Conservation (phyloP, 2,888 invertebrate species). For the Acrobasis consociella region DNA sequence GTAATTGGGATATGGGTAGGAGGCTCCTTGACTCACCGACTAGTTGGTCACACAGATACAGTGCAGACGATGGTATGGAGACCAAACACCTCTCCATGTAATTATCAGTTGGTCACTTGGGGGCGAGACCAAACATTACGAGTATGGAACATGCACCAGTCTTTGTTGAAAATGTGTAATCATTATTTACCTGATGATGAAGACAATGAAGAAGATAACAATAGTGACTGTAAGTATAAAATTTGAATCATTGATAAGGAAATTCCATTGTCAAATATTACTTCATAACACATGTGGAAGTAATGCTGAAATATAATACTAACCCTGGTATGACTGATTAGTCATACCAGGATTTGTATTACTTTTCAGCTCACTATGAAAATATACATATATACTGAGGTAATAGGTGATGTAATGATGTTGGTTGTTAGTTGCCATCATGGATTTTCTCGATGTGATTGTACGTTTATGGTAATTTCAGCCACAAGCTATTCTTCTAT, state of each 20-base stretch:
- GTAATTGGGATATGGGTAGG: constrained; percentile 81
- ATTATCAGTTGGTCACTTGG: constrained; percentile 96
- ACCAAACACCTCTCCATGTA: constrained; percentile 85
- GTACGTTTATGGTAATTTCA: constrained; percentile 42
- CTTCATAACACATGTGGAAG: too few species aligned
- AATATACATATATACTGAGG: too few species aligned
- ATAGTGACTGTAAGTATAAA: constrained; percentile 68
- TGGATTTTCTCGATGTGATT: neutral
- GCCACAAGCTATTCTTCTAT: constrained; percentile 73
- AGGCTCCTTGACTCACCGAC: constrained; percentile 90
- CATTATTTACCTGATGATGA: constrained; percentile 85
- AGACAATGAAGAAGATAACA: constrained; percentile 79
- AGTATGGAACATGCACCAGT: constrained; percentile 94
- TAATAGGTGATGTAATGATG: too few species aligned
- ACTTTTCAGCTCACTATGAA: too few species aligned
- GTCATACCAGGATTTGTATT: too few species aligned
- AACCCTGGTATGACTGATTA: too few species aligned
- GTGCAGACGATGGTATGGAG: constrained; percentile 98
- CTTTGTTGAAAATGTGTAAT: constrained; percentile 90
- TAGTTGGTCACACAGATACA: constrained; percentile 97
- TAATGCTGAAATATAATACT: too few species aligned
- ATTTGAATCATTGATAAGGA: neutral
- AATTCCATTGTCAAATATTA: too few species aligned
- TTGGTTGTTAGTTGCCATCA: too few species aligned
- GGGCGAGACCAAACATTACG: constrained; percentile 96